Conservation (phyloP, 1,140 invertebrate genomes). For the Pararge aegeria region DNA sequence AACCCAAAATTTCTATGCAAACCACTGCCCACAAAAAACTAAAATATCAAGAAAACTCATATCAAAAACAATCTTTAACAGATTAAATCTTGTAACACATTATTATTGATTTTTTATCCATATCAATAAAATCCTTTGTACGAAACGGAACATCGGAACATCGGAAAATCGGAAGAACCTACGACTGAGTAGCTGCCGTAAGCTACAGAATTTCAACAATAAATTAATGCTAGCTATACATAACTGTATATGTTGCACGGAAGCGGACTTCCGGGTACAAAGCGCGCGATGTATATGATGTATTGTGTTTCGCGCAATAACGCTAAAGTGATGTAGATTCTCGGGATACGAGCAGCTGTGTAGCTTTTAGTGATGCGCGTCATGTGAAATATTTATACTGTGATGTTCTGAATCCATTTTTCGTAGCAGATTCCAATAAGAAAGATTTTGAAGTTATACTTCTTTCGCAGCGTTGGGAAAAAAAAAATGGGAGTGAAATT, state of each 20-base stretch:
- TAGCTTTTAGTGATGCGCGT: background rate
- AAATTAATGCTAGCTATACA: slow-evolving; percentile 33
- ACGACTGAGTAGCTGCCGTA: background rate
- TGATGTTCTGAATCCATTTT: background rate
- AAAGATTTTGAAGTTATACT: too few relatives aligned
- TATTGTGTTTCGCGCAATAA: slow-evolving; percentile 56
- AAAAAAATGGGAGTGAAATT: too few relatives aligned
- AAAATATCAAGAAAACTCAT: too few relatives aligned
- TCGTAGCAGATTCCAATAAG: too few relatives aligned
- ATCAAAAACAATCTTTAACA: background rate
- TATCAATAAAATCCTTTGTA: background rate
- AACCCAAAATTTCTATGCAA: too few relatives aligned
- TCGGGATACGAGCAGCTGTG: slow-evolving; percentile 10
- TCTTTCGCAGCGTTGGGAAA: too few relatives aligned
- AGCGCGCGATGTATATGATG: slow-evolving; percentile 55
- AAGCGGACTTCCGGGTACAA: slow-evolving; percentile 41
- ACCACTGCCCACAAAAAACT: too few relatives aligned
- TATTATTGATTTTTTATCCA: too few relatives aligned
- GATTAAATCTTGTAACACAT: background rate
- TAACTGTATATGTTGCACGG: slow-evolving; percentile 40
- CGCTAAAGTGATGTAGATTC: slow-evolving; percentile 36
- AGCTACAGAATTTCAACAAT: slow-evolving; percentile 12
- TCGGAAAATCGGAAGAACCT: background rate
- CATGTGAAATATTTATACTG: background rate
- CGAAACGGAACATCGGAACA: background rate